Base-by-base conservation (phyloP, 30 jellyfish, hydroid and myxozoan species). In the Sanderia malayensis region DNA sequence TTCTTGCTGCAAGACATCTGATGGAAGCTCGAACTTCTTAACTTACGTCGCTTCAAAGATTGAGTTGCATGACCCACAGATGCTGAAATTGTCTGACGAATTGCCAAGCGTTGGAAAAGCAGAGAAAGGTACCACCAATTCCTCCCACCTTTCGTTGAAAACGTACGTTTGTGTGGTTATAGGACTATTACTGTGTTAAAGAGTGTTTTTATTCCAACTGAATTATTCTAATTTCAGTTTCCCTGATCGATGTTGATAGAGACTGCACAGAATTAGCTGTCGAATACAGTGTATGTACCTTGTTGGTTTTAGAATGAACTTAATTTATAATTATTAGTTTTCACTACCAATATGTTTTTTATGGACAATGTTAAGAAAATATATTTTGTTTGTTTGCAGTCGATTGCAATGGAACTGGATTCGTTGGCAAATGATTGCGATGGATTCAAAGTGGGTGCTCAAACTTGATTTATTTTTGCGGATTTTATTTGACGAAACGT, bases 71-170 rank as follows among this genome's bases (percentile, higher is more conserved):
- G 79, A 75, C 47, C 62, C 79, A 1, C 79, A 75, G 9, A 74
- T 57, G 11, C 61, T 75, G 31, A 63, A 61, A 1, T 23, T 75
- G 33, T 31, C 79, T 4, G 87, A 75, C n/a, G 87, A 75, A 62
- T 63, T 75, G 0, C 87, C 87, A 0, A 75, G 72, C 44, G 61
- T 75, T 17, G 79, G 49, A 47, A 49, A 75, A 21, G 87, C 87
- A 9, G 87, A 47, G 46, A 75, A 75, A 31, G 87, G 87, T 75
- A n/a, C n/a, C n/a, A n/a, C n/a, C n/a, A n/a, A n/a, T n/a, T n/a
- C n/a, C n/a, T n/a, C n/a, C n/a, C n/a, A n/a, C n/a, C n/a, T n/a
- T n/a, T n/a, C n/a, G n/a, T n/a, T n/a, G n/a, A n/a, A n/a, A n/a
- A n/a, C n/a, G n/a, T n/a, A n/a, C n/a, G n/a, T n/a, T n/a, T n/a